Base-by-base conservation (phyloP, 2,113 vertebrate genomes). In the Illadopsis cleaveri region DNA sequence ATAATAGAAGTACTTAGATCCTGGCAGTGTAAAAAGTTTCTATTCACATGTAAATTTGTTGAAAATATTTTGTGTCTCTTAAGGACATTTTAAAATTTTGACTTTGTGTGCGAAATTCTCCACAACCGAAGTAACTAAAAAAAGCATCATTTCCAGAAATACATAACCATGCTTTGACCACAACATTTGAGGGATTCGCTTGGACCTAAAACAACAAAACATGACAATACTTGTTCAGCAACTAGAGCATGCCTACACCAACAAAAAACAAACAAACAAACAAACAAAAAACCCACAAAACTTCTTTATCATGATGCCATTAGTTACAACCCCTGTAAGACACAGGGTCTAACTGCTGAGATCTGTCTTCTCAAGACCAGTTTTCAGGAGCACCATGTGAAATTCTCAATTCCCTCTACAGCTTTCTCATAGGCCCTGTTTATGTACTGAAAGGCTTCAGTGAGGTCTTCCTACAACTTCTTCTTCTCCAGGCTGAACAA, bases 231-330 rank as follows among this genome's bases (percentile, higher is more conserved):
- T 66, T 20, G 4, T 66, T 83, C 31, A 40, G 50, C 0, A 0
- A 23, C 3, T 4, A 47, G 23, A 33, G 8, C 18, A 64, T 47
- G 42, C 30, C 12, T 72, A 30, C 9, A 31, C 4, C 2, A 28
- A 31, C 15, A 33, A n/a, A 71, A 77, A 78, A n/a, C n/a, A n/a
- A n/a, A n/a, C n/a, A n/a, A n/a, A n/a, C n/a, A n/a, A n/a, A n/a
- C n/a, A n/a, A n/a, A n/a, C n/a, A 7, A 51, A 48, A 53, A 44
- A 0, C 1, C 3, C 21, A 25, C 13, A 61, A 24, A 45, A 3
- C 0, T 3, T 81, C 28, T 75, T 62, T 45, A 58, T 45, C 14
- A n/a, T 57, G 3, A 47, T 45, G 3, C 11, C 9, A 5, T 30
- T 70, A 56, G 21, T 72, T 80, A 33, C 10, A 72, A 5, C 30